Conservation (phyloP, 2,888 invertebrate genomes). For the Hybos culiciformis region DNA sequence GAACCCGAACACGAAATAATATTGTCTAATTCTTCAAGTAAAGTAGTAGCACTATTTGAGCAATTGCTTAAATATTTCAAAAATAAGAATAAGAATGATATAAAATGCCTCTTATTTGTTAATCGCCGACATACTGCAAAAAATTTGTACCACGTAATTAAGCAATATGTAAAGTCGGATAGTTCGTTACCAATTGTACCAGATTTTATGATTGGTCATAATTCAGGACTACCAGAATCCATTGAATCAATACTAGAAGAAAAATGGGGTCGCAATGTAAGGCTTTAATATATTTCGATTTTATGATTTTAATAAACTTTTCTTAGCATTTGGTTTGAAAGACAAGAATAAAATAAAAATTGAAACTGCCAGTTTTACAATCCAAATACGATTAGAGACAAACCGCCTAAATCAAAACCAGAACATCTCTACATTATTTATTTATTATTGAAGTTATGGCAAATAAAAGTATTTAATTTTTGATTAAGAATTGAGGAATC, state of each 20-base stretch:
- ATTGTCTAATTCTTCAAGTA: slow-evolving; percentile 46
- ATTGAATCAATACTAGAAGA: slow-evolving; percentile 24
- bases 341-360: no score
- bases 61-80: slow-evolving; percentile 46
- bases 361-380: no score
- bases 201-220: slow-evolving; percentile 57
- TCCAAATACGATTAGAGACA: no score
- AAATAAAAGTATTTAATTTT: no score
- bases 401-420: no score
- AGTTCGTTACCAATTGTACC: slow-evolving; percentile 44
- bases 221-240: slow-evolving; percentile 16
- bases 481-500: no score
- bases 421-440: no score
- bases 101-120: slow-evolving; percentile 30
- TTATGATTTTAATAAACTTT: no score
- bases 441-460: no score
- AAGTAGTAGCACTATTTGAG: slow-evolving; percentile 46
- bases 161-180: slow-evolving; percentile 37
- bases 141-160: slow-evolving; percentile 53
- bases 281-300: no score
- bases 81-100: slow-evolving; percentile 23
- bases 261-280: slow-evolving; percentile 25
- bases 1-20: slow-evolving; percentile 29
- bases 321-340: no score
- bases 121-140: slow-evolving; percentile 55